Evolutionary conservation across 2,113 vertebrate species (phyloP), one percentile per base, ranked within the genome.

Genomic region (Carassius carassius): DNA sequence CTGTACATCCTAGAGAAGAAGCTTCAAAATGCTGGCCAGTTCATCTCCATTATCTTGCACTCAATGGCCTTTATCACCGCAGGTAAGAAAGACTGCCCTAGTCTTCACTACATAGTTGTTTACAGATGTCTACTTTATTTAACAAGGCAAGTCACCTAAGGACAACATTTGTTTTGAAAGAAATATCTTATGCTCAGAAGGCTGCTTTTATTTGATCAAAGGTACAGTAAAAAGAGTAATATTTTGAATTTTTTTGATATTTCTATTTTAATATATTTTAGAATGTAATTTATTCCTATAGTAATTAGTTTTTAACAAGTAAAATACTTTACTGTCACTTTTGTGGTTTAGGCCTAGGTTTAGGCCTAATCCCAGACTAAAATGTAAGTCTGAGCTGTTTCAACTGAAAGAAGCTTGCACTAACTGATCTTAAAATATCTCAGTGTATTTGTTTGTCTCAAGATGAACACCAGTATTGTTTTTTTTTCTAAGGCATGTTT

Each of bases 21-120:
- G 84, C 92, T 96, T 85, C 91, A 95, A 80, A 93, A 95, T 23
- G 93, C 88, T 16, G 96, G 95, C 9, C 91, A 93, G 62, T 95
- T 96, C 81, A 92, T 93, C 2, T 89, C 94, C 8, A 86, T 92
- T 37, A 84, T 96, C 47, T 85, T 96, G 35, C 95, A 95, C 82
- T 88, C 94, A 35, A 92, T 96, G 92, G 94, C 95, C 75, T 88
- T 89, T 49, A 91, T 96, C 85, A 89, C 88, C 63, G 90, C 95
- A 91, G 95, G 96, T 96, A 92, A 1, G 54, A 19, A 7, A 25
- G n/a, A 49, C 8, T 25, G 9, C 19, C 4, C 17, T 41, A 12
- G 4, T 11, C 35, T 3, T 41, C 19, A 1, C 35, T 12, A 21
- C 4, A 70, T 19, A 41, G 67, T 41, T 69, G 17, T 35, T 9